Conservation (phyloP, 2,113 vertebrate species). For the Dicrurus megarhynchus region DNA sequence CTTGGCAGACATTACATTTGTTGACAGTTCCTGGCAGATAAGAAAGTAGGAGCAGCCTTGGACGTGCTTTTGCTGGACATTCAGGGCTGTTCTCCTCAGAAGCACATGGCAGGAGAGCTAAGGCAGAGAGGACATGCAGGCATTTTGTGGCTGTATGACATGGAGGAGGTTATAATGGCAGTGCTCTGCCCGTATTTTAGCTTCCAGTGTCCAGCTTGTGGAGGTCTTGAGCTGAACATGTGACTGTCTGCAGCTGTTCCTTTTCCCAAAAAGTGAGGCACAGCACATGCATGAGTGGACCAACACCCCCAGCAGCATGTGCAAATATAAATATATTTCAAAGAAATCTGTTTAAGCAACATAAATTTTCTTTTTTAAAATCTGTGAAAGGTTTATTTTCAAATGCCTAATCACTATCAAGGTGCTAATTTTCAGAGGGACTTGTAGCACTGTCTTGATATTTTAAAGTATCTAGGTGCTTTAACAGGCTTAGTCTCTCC, state of each 20-base stretch:
- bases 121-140: fast-evolving
- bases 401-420: background rate
- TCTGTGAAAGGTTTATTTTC: background rate
- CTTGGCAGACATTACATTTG: background rate
- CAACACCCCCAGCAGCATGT: background rate
- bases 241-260: background rate
- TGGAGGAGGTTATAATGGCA: background rate
- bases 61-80: background rate
- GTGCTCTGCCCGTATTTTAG: background rate
- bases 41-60: background rate
- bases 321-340: background rate
- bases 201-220: background rate
- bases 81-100: background rate
- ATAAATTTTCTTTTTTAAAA: background rate
- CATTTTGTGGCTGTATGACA: background rate
- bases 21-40: background rate
- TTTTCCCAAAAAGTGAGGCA: background rate
- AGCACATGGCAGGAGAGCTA: background rate
- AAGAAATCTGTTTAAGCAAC: background rate
- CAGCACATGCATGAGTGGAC: background rate
- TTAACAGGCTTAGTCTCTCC: background rate
- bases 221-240: background rate
- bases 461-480: background rate
- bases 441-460: background rate
- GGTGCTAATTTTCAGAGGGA: background rate